Evolutionary conservation across 2,888 invertebrate species (phyloP).

Genomic region (Liodrosophila aerea): DNA sequence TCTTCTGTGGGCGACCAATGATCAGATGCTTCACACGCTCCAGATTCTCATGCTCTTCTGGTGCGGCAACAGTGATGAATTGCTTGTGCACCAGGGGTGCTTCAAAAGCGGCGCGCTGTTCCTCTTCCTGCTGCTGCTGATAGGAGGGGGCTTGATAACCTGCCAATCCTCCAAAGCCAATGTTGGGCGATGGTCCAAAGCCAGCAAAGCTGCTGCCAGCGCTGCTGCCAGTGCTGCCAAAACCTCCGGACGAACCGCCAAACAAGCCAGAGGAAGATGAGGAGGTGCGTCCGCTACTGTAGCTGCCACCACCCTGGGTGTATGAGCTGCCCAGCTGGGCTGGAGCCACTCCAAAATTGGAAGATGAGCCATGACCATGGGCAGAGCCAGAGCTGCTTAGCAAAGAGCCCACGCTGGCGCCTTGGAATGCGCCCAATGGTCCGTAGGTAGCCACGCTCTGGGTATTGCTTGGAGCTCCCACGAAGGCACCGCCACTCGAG

Average conservation of each 20-base stretch:
- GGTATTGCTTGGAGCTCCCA: constrained; percentile 46
- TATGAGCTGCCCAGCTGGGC: constrained; percentile 12
- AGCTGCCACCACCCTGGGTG: constrained; percentile 24
- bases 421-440: constrained; percentile 56
- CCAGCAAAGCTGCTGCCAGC: constrained; percentile 33
- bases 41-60: constrained; percentile 77
- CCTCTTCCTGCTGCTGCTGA: constrained; percentile 54
- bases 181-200: constrained; percentile 53
- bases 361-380: constrained; percentile 4
- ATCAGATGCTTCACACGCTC: constrained; percentile 76
- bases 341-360: constrained; percentile 15
- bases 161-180: constrained; percentile 55
- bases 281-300: constrained; percentile 22
- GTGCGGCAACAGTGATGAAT: constrained; percentile 80
- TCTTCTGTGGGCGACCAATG: constrained; percentile 80
- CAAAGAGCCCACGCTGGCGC: constrained; percentile 60
- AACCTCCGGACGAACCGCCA: constrained; percentile 18
- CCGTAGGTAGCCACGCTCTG: constrained; percentile 59
- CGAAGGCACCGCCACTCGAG: constrained; percentile 25
- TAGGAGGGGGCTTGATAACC: constrained; percentile 58
- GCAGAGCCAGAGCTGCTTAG: constrained; percentile 31
- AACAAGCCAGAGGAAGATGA: constrained; percentile 16
- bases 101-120: constrained; percentile 59
- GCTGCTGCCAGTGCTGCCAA: constrained; percentile 16
- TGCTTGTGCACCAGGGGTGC: constrained; percentile 78